Evolutionary conservation across 2,888 invertebrate species (phyloP).

Genomic region (Erannis defoliaria): DNA sequence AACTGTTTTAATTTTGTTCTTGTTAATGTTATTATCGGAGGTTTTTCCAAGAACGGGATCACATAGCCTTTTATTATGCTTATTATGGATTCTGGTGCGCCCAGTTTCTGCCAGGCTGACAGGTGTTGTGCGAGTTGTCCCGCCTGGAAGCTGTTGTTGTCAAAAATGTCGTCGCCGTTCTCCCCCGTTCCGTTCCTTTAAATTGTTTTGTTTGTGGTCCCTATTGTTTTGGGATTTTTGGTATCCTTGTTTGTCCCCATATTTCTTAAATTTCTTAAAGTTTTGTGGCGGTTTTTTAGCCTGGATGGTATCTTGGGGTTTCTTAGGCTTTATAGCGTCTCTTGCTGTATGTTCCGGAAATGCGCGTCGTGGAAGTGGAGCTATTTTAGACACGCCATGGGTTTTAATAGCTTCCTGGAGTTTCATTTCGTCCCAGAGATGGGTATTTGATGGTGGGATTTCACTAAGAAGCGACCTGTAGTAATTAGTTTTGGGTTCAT

Average conservation of each 20-base stretch:
- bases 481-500: too few species aligned
- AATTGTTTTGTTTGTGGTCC: neutral
- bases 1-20: neutral
- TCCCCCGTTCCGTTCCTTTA: conserved; percentile 5
- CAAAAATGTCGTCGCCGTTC: conserved; percentile 3
- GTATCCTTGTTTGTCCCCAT: neutral
- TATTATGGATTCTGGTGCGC: conserved; percentile 8
- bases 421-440: neutral
- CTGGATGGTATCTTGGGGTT: neutral
- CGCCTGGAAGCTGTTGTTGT: conserved; percentile 6
- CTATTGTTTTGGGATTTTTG: neutral
- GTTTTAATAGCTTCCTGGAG: conserved; percentile 1
- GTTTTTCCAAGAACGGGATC: conserved; percentile 3
- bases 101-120: neutral
- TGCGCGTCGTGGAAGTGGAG: neutral
- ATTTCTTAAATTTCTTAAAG: conserved; percentile 1
- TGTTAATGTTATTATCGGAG: neutral
- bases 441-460: conserved; percentile 1
- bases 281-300: neutral
- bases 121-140: conserved; percentile 1
- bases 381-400: neutral
- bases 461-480: conserved; percentile 9
- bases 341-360: neutral
- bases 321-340: neutral
- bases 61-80: conserved; percentile 8